Percentiles rank a stretch among this genome's conserved stretches.
Conservation (phyloP, 2,113 vertebrate species). For the Rhipidura dahli region DNA sequence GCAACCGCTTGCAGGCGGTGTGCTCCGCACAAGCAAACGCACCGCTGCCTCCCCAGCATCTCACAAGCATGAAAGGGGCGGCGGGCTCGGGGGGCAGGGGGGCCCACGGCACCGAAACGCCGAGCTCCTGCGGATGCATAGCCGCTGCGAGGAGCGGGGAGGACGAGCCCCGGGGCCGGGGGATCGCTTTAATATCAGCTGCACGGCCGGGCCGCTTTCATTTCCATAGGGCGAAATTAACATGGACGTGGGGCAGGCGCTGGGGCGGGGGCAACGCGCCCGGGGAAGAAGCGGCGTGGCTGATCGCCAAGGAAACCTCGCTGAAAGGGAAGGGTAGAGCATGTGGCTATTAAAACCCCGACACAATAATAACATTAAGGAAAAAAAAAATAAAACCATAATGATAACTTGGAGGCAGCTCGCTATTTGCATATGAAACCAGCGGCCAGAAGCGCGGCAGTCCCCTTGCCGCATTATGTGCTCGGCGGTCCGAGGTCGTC, state of each 20-base stretch:
- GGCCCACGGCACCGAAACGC: background rate
- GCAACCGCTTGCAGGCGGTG: constrained; percentile 49
- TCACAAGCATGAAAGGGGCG: background rate
- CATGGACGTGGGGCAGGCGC: constrained; percentile 4
- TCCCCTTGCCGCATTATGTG: constrained; percentile 13
- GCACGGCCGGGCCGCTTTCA: background rate
- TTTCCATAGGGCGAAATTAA: constrained; percentile 28
- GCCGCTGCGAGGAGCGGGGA: background rate
- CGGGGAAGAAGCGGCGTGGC: constrained; percentile 28
- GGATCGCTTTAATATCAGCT: constrained; percentile 31
- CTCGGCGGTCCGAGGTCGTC: background rate
- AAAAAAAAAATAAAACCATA: background rate
- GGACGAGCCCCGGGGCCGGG: background rate
- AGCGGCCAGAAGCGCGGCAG: constrained; percentile 4
- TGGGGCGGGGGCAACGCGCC: background rate
- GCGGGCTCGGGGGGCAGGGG: background rate
- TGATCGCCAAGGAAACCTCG: constrained; percentile 47
- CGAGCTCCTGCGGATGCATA: background rate
- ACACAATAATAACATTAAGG: constrained; percentile 4
- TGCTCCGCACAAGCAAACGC: constrained; percentile 5
- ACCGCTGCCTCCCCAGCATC: constrained; percentile 16
- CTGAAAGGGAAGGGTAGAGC: constrained; percentile 13
- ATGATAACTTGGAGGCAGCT: constrained; percentile 47
- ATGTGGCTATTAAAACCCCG: constrained; percentile 15
- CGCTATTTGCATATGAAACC: constrained; percentile 52